These are phyloP conservation scores for Potorous gilbertii DNA, from an alignment of 2,797 vertebrate species.

Conservation along the genomic window DNA sequence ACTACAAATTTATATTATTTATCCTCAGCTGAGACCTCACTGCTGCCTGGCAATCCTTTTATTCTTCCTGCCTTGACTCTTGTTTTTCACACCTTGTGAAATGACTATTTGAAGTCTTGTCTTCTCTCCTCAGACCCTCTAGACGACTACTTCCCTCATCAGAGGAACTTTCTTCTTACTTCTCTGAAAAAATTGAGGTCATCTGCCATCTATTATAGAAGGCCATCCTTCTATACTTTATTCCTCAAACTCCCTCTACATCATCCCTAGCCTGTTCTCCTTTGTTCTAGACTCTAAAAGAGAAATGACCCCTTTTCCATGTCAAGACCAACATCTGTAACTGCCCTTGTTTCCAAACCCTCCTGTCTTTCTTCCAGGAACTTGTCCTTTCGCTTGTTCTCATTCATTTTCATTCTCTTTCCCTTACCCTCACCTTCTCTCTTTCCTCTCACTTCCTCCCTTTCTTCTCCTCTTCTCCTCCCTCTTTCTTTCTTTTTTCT, in stretches of 20 bases:
- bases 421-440: not conserved
- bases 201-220: not conserved
- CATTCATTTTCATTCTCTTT: not conserved
- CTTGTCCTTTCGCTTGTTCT: not conserved
- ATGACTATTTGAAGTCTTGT: no score
- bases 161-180: not conserved
- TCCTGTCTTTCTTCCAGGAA: not conserved
- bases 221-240: not conserved
- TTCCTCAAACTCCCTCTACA: not conserved
- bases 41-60: not conserved
- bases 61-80: not conserved
- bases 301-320: no score
- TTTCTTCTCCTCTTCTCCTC: not conserved
- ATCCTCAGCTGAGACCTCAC: not conserved
- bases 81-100: not conserved
- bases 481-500: not conserved
- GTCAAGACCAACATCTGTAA: not conserved
- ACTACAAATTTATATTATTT: not conserved
- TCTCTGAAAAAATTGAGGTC: not conserved
- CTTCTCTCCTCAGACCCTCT: not conserved
- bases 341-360: no score
- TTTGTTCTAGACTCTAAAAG: not conserved
- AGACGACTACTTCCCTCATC: not conserved
- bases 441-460: rapidly evolving
- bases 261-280: not conserved